A percentile compares a stretch with the other conserved stretches of the same genome.
These are phyloP conservation scores for Macrobrachium rosenbergii DNA, from an alignment of 1,140 invertebrate genomes.

Conservation along the genomic window DNA sequence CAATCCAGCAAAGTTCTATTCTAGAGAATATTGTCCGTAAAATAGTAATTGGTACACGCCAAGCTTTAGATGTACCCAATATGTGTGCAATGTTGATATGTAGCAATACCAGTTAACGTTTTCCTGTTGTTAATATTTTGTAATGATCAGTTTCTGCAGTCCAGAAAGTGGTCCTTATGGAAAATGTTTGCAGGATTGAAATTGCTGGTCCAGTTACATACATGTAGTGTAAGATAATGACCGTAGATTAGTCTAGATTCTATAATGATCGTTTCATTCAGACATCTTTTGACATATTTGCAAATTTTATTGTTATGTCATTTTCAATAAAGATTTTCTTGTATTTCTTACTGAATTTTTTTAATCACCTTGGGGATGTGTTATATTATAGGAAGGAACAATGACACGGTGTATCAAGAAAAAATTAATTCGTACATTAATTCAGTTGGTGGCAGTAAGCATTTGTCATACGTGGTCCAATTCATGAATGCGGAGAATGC, in stretches of 20 bases:
- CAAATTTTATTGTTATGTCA: conserved; percentile 64
- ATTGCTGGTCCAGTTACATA: conserved; percentile 30
- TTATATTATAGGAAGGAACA: too few species aligned
- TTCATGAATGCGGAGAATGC: too few species aligned
- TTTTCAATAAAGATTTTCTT: conserved; percentile 64
- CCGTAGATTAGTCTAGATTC: conserved; percentile 61
- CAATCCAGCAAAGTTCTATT: conserved; percentile 38
- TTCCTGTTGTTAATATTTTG: conserved; percentile 20
- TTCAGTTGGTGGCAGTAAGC: too few species aligned
- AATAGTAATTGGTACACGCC: conserved; percentile 57
- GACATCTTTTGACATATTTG: conserved; percentile 64
- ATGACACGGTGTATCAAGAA: too few species aligned
- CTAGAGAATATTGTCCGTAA: conserved; percentile 27
- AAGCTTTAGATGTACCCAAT: conserved; percentile 60
- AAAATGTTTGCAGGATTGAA: conserved; percentile 2
- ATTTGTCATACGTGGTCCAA: too few species aligned
- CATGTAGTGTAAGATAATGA: conserved; percentile 59
- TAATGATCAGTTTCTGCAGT: neutral
- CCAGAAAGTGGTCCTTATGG: conserved; percentile 37
- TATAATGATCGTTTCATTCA: conserved; percentile 57
- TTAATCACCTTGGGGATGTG: neutral
- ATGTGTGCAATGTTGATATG: conserved; percentile 61
- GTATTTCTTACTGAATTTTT: conserved; percentile 39
- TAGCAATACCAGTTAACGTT: conserved; percentile 21
- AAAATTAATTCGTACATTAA: too few species aligned